Evolutionary conservation across 2,113 vertebrate species (phyloP).

Genomic region (Nothocercus nigrocapillus): DNA sequence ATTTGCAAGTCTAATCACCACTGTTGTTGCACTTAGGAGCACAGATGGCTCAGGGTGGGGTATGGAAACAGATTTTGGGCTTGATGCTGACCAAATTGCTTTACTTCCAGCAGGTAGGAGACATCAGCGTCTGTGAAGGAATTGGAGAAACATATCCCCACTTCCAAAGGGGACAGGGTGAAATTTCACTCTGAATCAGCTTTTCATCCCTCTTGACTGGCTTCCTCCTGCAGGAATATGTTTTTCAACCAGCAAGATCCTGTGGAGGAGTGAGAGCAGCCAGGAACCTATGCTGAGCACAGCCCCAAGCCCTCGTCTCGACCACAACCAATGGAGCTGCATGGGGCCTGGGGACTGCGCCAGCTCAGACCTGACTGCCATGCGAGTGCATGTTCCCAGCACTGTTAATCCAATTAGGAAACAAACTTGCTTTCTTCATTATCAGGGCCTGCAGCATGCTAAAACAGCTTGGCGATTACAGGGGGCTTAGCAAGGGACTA

Average conservation of each 20-base stretch:
- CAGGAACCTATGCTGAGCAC: background rate
- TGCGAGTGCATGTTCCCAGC: background rate
- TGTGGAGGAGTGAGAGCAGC: background rate
- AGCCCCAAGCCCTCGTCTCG: background rate
- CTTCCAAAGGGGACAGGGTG: background rate
- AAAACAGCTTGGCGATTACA: background rate
- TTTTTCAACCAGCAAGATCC: background rate
- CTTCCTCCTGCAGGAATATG: background rate
- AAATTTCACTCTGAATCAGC: background rate
- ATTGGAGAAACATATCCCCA: background rate
- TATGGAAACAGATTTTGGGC: background rate
- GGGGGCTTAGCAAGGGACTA: conserved; percentile 20
- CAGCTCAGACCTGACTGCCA: background rate
- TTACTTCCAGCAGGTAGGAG: background rate
- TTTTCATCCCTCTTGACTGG: background rate
- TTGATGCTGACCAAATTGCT: background rate
- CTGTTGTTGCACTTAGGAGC: background rate
- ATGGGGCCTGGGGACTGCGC: rapidly evolving
- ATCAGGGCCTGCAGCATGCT: background rate
- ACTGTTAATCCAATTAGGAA: conserved; percentile 54
- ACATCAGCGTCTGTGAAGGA: background rate
- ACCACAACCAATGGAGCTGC: background rate
- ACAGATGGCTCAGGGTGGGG: background rate
- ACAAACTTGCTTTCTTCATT: conserved; percentile 19
- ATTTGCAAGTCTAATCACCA: background rate